A percentile compares a stretch with the other conserved stretches of the same genome.
Evolutionary conservation across 2,113 vertebrate species (phyloP).

Genomic region (Seriola rivoliana): DNA sequence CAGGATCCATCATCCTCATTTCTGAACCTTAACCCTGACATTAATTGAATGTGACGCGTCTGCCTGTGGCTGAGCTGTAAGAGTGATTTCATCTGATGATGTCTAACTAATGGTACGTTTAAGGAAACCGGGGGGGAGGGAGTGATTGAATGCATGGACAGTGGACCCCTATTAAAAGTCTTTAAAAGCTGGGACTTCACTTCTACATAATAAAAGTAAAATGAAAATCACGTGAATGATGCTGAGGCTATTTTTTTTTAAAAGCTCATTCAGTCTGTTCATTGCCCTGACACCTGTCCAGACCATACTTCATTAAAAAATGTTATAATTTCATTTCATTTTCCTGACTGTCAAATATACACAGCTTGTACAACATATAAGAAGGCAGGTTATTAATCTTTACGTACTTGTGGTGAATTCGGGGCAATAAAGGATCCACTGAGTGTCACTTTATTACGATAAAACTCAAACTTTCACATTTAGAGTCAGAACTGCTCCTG

Average conservation of each 20-base stretch:
- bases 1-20: not conserved
- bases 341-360: not conserved
- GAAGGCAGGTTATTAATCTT: not conserved
- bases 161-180: not conserved
- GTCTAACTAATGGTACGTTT: constrained; percentile 18
- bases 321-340: not conserved
- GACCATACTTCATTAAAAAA: not conserved
- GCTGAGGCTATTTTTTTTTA: too few relatives aligned
- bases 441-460: not conserved
- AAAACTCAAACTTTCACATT: not conserved
- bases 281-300: not conserved
- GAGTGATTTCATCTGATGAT: constrained; percentile 28
- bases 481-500: not conserved
- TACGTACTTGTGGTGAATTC: not conserved
- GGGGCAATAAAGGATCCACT: not conserved
- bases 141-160: not conserved
- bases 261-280: not conserved
- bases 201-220: too few relatives aligned
- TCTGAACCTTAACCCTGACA: not conserved
- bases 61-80: not conserved
- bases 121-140: not conserved
- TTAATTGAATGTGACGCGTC: constrained; percentile 25
- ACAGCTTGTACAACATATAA: not conserved
- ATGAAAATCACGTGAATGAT: not conserved
- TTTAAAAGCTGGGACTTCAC: not conserved